phyloP scores from a whole-genome alignment of 1,140 invertebrate species.

The Eumeta japonica region DNA sequence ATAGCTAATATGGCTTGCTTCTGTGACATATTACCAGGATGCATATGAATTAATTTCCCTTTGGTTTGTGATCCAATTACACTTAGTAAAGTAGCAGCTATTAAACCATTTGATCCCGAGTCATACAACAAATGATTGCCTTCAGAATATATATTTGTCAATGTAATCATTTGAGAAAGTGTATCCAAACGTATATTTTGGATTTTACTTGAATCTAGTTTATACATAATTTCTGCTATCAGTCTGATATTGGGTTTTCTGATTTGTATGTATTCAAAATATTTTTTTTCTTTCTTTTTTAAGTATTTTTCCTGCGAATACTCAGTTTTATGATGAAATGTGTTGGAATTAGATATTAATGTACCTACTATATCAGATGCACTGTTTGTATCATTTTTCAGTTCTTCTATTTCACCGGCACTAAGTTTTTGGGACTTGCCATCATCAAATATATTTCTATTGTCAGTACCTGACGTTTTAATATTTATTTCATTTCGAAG shows the following conservation, averaged over 20 bases:
- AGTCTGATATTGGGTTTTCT: constrained; percentile 72
- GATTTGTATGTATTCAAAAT: constrained; percentile 76
- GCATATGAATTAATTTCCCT: constrained; percentile 72
- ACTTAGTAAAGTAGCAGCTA: constrained; percentile 79
- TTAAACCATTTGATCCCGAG: constrained; percentile 78
- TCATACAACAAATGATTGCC: constrained; percentile 85
- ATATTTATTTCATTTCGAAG: constrained; percentile 57
- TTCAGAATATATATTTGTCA: constrained; percentile 74
- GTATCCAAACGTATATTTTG: constrained; percentile 81
- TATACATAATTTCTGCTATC: constrained; percentile 77
- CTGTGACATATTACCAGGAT: constrained; percentile 75
- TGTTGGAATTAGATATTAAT: constrained; percentile 85
- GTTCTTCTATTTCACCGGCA: constrained; percentile 75
- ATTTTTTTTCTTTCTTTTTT: constrained; percentile 90
- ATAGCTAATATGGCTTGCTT: constrained; percentile 75
- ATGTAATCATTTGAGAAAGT: constrained; percentile 81
- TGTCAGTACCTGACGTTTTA: constrained; percentile 71
- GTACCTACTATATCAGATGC: constrained; percentile 83
- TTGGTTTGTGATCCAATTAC: constrained; percentile 64
- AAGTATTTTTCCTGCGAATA: constrained; percentile 94
- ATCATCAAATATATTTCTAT: constrained; percentile 81
- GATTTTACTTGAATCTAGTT: constrained; percentile 73
- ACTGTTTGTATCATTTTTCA: constrained; percentile 72
- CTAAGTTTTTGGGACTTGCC: constrained; percentile 83
- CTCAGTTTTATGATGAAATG: constrained; percentile 83